phyloP scores from a whole-genome alignment of 2,888 invertebrate genomes.

The Papilio demoleus region DNA sequence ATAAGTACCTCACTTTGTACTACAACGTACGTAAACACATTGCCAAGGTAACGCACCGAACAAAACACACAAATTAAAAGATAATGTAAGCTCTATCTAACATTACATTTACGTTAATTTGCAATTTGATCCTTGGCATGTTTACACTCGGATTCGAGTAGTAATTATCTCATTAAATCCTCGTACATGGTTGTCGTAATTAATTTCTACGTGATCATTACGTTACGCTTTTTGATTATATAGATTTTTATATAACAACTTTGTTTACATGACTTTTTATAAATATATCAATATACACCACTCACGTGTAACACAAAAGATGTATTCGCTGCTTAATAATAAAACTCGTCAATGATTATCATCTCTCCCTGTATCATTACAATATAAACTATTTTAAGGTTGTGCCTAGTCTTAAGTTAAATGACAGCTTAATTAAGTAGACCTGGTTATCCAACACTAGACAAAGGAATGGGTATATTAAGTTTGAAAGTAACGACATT shows the following conservation, averaged over 20 bases:
- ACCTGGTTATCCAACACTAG: no score
- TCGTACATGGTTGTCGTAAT: slow-evolving; percentile 59
- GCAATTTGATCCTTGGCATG: slow-evolving; percentile 55
- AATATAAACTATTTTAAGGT: not conserved
- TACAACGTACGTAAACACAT: not conserved
- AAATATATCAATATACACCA: no score
- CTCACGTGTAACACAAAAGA: no score
- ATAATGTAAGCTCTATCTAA: slow-evolving; percentile 36
- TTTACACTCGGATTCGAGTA: slow-evolving; percentile 57
- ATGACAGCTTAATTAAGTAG: no score
- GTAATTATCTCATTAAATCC: slow-evolving; percentile 63
- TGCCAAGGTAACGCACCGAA: slow-evolving; percentile 3
- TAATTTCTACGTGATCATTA: slow-evolving; percentile 61
- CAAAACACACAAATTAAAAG: slow-evolving; percentile 42
- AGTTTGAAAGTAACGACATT: no score
- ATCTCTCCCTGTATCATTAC: no score
- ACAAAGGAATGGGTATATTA: no score
- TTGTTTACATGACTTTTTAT: not conserved
- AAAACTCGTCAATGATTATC: no score
- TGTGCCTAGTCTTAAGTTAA: not conserved
- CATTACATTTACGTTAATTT: slow-evolving; percentile 16
- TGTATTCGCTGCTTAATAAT: no score
- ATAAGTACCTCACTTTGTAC: not conserved
- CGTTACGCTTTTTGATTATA: slow-evolving; percentile 56
- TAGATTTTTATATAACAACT: slow-evolving; percentile 56